Base-by-base conservation (phyloP, 2,113 vertebrate species). In the Patagioenas fasciata region DNA sequence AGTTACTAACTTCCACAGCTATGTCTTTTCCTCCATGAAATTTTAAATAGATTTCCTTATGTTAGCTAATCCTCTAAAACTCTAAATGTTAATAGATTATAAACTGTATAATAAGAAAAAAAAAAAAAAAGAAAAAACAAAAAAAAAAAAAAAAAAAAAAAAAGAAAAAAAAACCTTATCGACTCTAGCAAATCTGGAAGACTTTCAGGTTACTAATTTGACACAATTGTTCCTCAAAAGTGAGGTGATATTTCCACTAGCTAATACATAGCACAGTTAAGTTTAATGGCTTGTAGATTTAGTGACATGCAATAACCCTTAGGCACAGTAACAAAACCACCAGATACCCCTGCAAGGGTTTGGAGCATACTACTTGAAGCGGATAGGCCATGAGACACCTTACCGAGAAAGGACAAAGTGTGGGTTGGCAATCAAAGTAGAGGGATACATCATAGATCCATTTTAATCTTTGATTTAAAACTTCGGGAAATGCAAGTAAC, bases 21-120 rank as follows among this genome's bases (percentile, higher is more conserved):
- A 25, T 60, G 5, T 29, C 25, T 65, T 94, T 89, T 60, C 12
- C 38, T 47, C 18, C 16, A 19, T 50, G 44, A 29, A 74, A 36
- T 74, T 82, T 89, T 64, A 89, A 91, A 89, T 36, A 89, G 17
- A 40, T 75, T 67, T 75, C 29, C 62, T 91, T 64, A 69, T 84
- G 21, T 38, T 80, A 44, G 29, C 28, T 92, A 91, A 85, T 77
- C 36, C 57, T 60, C 40, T 90, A 77, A 85, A 87, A 86, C 38
- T 88, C 40, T 71, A 86, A 83, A 88, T 83, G 44, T 6, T 11
- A 61, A 57, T 61, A 93, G 19, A 91, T 81, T 85, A 90, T 60
- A 81, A 21, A 23, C 32, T 57, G 15, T 13, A 40, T 32, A 74
- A 61, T 65, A 11, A 2, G 18, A 40, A 34, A 47, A 47, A 44